Conservation (phyloP, 2,888 invertebrate species). For the Argyresthia albistria region DNA sequence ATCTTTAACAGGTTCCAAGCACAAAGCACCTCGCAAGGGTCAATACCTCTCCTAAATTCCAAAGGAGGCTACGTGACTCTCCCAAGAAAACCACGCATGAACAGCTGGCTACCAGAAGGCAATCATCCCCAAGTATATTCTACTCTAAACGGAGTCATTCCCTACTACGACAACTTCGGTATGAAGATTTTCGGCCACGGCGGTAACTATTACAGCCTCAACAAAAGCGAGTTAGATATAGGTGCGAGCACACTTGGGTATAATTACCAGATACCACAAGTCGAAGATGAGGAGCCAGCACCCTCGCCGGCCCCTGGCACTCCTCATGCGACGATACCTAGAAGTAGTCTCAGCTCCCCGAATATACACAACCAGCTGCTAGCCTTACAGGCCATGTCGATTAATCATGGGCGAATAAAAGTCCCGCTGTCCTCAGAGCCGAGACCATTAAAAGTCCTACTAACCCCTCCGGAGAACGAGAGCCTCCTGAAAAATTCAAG, state of each 20-base stretch:
- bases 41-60: constrained; percentile 68
- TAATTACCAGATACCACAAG: constrained; percentile 39
- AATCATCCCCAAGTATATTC: constrained; percentile 52
- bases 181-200: constrained; percentile 88
- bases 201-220: constrained; percentile 81
- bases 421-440: constrained; percentile 26
- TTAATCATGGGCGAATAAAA: constrained; percentile 15
- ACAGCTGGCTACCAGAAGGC: constrained; percentile 77
- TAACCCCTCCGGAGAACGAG: constrained; percentile 40
- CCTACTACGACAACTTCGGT: constrained; percentile 85
- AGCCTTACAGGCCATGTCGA: constrained; percentile 49
- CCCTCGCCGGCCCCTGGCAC: constrained; percentile 68
- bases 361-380: constrained; percentile 65
- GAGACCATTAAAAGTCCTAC: constrained; percentile 41
- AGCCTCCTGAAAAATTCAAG: constrained; percentile 32
- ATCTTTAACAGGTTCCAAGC: constrained; percentile 70
- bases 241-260: constrained; percentile 67
- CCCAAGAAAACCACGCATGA: constrained; percentile 82
- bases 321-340: constrained; percentile 53
- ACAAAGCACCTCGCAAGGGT: constrained; percentile 71
- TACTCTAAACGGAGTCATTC: constrained; percentile 61
- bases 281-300: constrained; percentile 59
- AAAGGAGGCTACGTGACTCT: constrained; percentile 89
- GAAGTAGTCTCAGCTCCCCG: constrained; percentile 67
- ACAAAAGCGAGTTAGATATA: constrained; percentile 77